phyloP scores from a whole-genome alignment of 2,113 vertebrate species.

The Cavia aperea region DNA sequence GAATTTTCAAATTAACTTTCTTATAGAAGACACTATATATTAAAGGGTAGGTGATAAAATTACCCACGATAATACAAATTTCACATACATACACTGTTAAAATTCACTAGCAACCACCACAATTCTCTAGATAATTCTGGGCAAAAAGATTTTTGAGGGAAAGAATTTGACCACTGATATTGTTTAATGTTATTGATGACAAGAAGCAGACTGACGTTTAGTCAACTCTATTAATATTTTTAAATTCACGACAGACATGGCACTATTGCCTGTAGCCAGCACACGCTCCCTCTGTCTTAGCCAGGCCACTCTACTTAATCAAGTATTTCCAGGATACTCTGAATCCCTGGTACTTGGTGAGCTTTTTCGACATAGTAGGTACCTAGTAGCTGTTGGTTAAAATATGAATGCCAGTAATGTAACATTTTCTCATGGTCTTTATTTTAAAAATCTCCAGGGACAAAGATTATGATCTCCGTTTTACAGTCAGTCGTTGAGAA shows the following conservation, averaged over 20 bases:
- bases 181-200: constrained; percentile 12
- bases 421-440: background rate
- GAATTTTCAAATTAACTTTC: background rate
- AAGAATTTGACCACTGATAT: background rate
- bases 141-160: background rate
- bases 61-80: background rate
- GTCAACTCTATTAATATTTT: background rate
- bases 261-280: fast-evolving
- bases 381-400: background rate
- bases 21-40: background rate
- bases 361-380: background rate
- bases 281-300: background rate
- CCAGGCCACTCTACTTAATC: background rate
- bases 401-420: background rate
- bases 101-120: background rate
- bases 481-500: background rate
- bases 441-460: constrained; percentile 6
- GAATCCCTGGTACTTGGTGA: background rate
- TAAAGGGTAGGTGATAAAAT: background rate
- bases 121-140: background rate
- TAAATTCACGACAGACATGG: background rate
- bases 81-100: background rate
- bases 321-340: background rate
- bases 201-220: background rate
- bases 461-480: background rate